Evolutionary conservation across 1,140 invertebrate genomes (phyloP), one percentile per base, ranked within the genome.

Genomic region (Scaptomyza montana): DNA sequence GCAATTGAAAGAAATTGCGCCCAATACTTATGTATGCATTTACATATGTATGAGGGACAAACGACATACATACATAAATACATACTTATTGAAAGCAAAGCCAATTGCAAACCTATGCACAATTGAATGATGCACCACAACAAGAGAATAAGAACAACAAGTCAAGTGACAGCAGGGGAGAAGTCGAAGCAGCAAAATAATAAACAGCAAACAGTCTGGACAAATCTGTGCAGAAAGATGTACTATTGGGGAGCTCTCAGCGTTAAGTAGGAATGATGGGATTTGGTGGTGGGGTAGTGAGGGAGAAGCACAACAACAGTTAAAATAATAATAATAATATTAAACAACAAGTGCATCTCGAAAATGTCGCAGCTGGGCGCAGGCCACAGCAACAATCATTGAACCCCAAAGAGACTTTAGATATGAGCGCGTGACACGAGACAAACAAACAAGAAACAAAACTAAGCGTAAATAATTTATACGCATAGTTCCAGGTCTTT

Each of bases 1-100:
- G 81, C 80, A 85, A 85, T 85, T 85, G 77, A 77, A 84, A 74
- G 74, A 85, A 84, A 84, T 85, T 77, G 80, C 73, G 62, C 63
- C 74, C 78, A 74, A 61, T 74, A 60, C 36, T 47, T 39, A 50
- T n/a, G 39, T 45, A 41, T 41, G 30, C 30, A 33, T 33, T 2
- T 33, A 43, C 4, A 9, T 36, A 36, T 36, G 33, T 9, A n/a
- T 43, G 39, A 4, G 28, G 12, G 30, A 16, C 16, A 16, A 16
- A 16, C 16, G 16, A 16, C 16, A 16, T 16, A 16, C 16, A 16
- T 25, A 2, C 21, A 4, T 25, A 25, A 2, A 25, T 25, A n/a
- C 39, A 43, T n/a, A 43, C 39, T 43, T 43, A 43, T 43, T 12
- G 74, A 59, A 71, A 66, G 63, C 66, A 72, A 66, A 60, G 30